Base-by-base conservation (phyloP, 2,888 invertebrate genomes). In the Microplitis manilae region DNA sequence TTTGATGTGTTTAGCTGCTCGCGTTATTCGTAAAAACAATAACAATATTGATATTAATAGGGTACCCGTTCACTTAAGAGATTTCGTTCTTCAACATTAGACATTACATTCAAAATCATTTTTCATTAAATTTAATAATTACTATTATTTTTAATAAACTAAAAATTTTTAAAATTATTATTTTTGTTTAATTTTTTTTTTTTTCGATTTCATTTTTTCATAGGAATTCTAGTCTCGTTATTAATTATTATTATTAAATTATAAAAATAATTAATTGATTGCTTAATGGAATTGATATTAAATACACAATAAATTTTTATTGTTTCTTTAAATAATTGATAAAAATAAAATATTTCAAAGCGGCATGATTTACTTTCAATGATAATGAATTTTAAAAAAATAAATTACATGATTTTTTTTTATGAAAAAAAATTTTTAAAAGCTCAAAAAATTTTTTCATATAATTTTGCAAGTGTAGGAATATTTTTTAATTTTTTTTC, bases 1-100 rank as follows among this genome's bases (percentile, higher is more conserved):
- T 78, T 93, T 98, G 82, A 94, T 95, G 86, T 98, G 98, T 89
- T 92, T 97, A 78, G 96, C 97, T 13, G 97, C 98, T 9, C 92
- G 94, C 81, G 94, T 94, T 5, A 94, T 98, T 76, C 94, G 93
- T 69, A 84, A 79, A 81, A 84, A 84, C 8, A 78, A 74, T 4
- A 77, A 83, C 40, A 77, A 74, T 4, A 77, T 85, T 30, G 76
- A 73, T 39, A 77, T 85, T 13, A 77, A 73, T 39, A 69, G 79
- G 15, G 84, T 89, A 62, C 89, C 89, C 41, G 84, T 81, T 75
- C 86, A 89, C 74, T 86, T 89, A 50, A 82, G 75, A 75, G 80
- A 81, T 68, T 89, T 89, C 64, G 87, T 89, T 50, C 75, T 80
- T 59, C 84, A 87, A 84, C 88, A 89, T 75, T 87, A 87, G 77